Percentiles rank a stretch among this genome's conserved stretches.
Conservation (phyloP, 2,888 invertebrate genomes). For the Formica aserva region DNA sequence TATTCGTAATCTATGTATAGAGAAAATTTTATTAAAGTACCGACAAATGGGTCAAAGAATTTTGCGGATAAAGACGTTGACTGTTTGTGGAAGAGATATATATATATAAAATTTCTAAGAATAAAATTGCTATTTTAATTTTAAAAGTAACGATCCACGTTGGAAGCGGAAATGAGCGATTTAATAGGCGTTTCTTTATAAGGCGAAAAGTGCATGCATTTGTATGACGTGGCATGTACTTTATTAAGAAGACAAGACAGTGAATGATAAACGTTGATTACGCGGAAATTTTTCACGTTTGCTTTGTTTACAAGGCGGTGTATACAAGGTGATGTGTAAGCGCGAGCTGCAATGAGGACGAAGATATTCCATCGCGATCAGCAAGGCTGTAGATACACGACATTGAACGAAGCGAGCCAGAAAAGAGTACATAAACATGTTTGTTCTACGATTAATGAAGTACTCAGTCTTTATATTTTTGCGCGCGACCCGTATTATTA, state of each 20-base stretch:
- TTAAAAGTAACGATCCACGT: neutral
- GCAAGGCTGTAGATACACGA: constrained; percentile 36
- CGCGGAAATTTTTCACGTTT: constrained; percentile 35
- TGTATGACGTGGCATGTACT: neutral
- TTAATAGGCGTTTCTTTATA: neutral
- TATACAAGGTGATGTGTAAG: constrained; percentile 29
- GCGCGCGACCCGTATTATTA: constrained; percentile 22
- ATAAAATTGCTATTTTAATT: neutral
- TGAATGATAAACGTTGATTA: constrained; percentile 35
- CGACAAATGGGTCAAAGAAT: neutral
- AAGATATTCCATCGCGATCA: constrained; percentile 32
- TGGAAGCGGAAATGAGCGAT: neutral
- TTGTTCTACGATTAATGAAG: constrained; percentile 41
- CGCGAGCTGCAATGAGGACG: constrained; percentile 40
- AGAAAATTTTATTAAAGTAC: neutral
- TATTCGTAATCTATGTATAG: neutral
- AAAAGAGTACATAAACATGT: constrained; percentile 34
- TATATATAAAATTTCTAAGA: neutral
- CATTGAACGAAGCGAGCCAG: constrained; percentile 35
- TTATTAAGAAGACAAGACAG: constrained; percentile 37
- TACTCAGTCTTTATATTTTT: constrained; percentile 17
- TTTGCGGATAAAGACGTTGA: neutral
- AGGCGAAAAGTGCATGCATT: neutral
- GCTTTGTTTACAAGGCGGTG: constrained; percentile 16
- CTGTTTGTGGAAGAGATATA: neutral